A percentile compares a stretch with the other conserved stretches of the same genome.
Conservation (phyloP, 2,113 vertebrate species). For the Tragelaphus scriptus region DNA sequence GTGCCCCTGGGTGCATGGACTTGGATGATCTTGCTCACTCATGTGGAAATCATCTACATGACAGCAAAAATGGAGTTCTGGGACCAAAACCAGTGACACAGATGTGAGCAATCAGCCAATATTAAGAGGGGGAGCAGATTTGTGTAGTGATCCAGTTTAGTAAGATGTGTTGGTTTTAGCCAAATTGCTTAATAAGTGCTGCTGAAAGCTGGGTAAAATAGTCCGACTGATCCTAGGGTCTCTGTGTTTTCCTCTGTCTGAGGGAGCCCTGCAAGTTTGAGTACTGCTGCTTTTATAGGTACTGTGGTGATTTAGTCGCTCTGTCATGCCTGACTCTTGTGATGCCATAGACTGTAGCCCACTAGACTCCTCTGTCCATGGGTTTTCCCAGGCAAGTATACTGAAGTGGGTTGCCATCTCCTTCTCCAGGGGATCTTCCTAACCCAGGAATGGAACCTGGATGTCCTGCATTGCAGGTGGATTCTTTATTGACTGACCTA, state of each 20-base stretch:
- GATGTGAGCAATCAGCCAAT: background rate
- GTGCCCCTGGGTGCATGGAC: background rate
- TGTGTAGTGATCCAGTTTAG: background rate
- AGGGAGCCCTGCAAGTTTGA: background rate
- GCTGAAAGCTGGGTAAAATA: background rate
- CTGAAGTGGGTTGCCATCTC: background rate
- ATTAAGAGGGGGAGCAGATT: background rate
- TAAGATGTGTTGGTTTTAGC: background rate
- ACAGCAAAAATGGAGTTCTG: slow-evolving; percentile 5
- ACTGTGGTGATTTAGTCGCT: background rate
- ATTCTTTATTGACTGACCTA: background rate
- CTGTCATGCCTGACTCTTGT: background rate
- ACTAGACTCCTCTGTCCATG: background rate
- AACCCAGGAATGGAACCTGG: background rate
- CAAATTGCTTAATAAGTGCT: background rate
- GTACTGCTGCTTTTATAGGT: background rate
- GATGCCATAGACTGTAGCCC: background rate
- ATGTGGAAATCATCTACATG: background rate
- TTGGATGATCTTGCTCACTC: background rate
- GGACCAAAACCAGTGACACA: background rate
- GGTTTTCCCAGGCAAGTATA: background rate
- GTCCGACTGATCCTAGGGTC: background rate
- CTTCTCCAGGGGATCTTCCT: background rate
- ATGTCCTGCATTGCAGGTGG: background rate
- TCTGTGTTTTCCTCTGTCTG: background rate